These are phyloP conservation scores for Agriopis leucophaearia DNA, from an alignment of 2,888 invertebrate genomes.

Conservation along the genomic window DNA sequence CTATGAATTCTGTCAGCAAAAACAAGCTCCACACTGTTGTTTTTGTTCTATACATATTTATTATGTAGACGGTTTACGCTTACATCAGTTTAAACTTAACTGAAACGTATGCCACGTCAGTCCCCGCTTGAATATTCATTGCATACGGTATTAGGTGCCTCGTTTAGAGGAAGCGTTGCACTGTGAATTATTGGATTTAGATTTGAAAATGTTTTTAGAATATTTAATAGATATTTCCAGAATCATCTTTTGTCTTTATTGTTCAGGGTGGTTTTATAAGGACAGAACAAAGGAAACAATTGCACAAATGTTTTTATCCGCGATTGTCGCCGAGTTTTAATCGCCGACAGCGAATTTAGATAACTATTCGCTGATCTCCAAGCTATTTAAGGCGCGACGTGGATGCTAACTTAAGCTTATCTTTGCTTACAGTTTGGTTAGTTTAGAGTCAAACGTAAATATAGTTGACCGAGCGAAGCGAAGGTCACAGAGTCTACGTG, in stretches of 20 bases:
- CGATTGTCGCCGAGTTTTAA: too few relatives aligned
- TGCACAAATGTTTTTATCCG: too few relatives aligned
- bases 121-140: conserved; percentile 73
- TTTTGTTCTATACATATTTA: conserved; percentile 16
- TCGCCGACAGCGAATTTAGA: too few relatives aligned
- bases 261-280: too few relatives aligned
- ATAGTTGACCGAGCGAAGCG: too few relatives aligned
- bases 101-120: conserved; percentile 71
- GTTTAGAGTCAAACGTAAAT: too few relatives aligned
- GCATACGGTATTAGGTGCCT: conserved; percentile 57
- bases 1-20: conserved; percentile 9
- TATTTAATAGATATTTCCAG: background rate
- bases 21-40: conserved; percentile 8
- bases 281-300: too few relatives aligned
- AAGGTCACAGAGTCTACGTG: too few relatives aligned
- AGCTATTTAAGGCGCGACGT: too few relatives aligned
- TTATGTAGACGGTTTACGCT: conserved; percentile 24
- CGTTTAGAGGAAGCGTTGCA: conserved; percentile 42
- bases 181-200: conserved; percentile 19
- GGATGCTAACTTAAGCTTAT: too few relatives aligned
- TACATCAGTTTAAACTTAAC: conserved; percentile 40
- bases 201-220: conserved; percentile 7
- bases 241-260: background rate
- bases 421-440: too few relatives aligned
- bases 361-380: too few relatives aligned